A percentile compares a stretch with the other conserved stretches of the same genome.
These are phyloP conservation scores for Sebastes dallii DNA, from an alignment of 2,797 vertebrate genomes.

Conservation along the genomic window DNA sequence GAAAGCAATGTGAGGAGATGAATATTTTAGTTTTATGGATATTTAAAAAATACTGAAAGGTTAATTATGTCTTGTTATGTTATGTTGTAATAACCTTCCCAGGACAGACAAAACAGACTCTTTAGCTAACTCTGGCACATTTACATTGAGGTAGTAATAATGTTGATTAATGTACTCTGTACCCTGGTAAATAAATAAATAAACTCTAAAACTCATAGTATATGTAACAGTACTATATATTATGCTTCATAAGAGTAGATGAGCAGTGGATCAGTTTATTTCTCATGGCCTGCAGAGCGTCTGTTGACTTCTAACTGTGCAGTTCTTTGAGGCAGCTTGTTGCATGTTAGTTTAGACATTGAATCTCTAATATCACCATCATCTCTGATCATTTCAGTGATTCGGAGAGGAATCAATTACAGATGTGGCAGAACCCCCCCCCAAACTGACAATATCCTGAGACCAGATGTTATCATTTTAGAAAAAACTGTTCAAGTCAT, in stretches of 20 bases:
- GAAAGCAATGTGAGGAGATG: not conserved
- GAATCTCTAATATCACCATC: slow-evolving; percentile 31
- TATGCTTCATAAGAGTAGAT: slow-evolving; percentile 3
- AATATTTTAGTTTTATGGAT: not conserved
- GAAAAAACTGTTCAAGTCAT: slow-evolving; percentile 17
- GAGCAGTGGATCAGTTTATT: slow-evolving; percentile 5
- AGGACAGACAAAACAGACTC: too few species aligned
- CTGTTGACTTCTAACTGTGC: slow-evolving; percentile 27
- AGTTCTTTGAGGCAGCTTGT: slow-evolving; percentile 22
- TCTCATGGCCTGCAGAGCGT: slow-evolving; percentile 2
- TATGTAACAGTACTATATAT: not conserved
- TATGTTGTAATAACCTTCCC: too few species aligned
- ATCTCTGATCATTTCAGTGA: slow-evolving; percentile 58
- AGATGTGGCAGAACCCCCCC: slow-evolving; percentile 22
- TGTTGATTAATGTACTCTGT: too few species aligned
- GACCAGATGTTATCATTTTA: slow-evolving; percentile 29
- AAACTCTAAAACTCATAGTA: not conserved
- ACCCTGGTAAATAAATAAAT: too few species aligned
- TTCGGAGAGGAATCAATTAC: slow-evolving; percentile 48
- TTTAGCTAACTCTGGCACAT: too few species aligned
- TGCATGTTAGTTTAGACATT: slow-evolving; percentile 36
- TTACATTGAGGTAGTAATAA: too few species aligned
- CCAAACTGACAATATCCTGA: slow-evolving; percentile 19
- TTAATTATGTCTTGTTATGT: not conserved
- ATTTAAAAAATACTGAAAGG: not conserved